phyloP scores from a whole-genome alignment of 1,140 invertebrate genomes.

The Musca domestica region DNA sequence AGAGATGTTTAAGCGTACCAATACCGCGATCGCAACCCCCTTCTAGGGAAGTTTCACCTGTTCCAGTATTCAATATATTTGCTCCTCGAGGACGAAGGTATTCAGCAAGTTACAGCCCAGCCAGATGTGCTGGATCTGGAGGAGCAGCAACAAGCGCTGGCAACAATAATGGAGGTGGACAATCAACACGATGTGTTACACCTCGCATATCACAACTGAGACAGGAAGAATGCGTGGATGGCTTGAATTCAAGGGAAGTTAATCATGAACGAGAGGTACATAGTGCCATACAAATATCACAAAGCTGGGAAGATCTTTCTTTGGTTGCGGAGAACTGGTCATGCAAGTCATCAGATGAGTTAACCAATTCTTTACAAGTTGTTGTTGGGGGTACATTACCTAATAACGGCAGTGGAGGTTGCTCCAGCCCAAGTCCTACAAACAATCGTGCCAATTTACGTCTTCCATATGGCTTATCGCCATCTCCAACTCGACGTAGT shows the following conservation, averaged over 20 bases:
- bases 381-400: constrained; percentile 30
- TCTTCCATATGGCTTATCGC: constrained; percentile 64
- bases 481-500: constrained; percentile 74
- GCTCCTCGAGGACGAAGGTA: constrained; percentile 70
- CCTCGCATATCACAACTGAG: constrained; percentile 81
- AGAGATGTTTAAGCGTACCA: constrained; percentile 79
- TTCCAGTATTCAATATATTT: constrained; percentile 61
- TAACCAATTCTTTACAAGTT: constrained; percentile 52
- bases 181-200: constrained; percentile 61
- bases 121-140: constrained; percentile 19
- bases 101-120: constrained; percentile 78
- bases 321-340: constrained; percentile 65
- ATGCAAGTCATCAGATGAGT: constrained; percentile 60
- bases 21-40: constrained; percentile 65
- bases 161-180: neutral
- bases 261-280: constrained; percentile 87
- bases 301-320: constrained; percentile 84
- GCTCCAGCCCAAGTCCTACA: constrained; percentile 49
- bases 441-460: constrained; percentile 49
- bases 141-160: neutral
- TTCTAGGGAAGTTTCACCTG: constrained; percentile 46
- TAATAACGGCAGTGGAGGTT: constrained; percentile 30
- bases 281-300: constrained; percentile 84
- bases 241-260: constrained; percentile 74
- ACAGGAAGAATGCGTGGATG: constrained; percentile 83